A percentile compares a stretch with the other conserved stretches of the same genome.
Evolutionary conservation across 2,797 vertebrate genomes (phyloP).

Genomic region (Luscinia megarhynchos): DNA sequence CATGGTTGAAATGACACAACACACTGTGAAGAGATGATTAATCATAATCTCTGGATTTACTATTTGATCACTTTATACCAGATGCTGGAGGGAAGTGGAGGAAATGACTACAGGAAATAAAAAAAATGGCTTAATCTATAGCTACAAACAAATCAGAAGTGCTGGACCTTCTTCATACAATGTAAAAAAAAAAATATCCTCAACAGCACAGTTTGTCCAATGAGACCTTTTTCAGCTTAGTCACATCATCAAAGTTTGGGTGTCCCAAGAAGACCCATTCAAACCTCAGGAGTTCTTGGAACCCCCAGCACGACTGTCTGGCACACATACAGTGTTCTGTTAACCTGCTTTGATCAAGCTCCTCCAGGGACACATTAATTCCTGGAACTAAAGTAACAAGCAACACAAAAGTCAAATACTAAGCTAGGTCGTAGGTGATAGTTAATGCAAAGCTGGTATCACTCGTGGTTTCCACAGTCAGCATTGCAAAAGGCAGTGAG

Average conservation of each 20-base stretch:
- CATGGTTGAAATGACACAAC: constrained; percentile 35
- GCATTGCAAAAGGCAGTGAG: neutral
- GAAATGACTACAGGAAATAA: constrained; percentile 73
- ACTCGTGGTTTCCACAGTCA: neutral
- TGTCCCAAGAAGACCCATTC: neutral
- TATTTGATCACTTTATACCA: constrained; percentile 27
- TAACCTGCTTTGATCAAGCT: neutral
- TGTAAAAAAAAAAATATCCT: neutral
- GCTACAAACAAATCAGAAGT: constrained; percentile 3
- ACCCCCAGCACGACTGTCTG: neutral
- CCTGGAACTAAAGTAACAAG: neutral
- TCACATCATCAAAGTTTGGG: neutral
- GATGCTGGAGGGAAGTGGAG: constrained; percentile 17
- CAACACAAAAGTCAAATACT: neutral
- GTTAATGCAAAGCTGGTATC: neutral
- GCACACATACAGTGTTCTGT: neutral
- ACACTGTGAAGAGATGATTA: constrained; percentile 16
- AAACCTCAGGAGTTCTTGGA: neutral
- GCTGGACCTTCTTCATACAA: neutral
- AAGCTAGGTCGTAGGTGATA: neutral
- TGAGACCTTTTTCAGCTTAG: neutral
- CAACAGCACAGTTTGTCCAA: neutral
- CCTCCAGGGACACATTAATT: neutral
- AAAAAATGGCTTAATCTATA: neutral
- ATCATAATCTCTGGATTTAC: neutral